Conservation (phyloP, 2,797 vertebrate genomes). For the Iguana delicatissima region DNA sequence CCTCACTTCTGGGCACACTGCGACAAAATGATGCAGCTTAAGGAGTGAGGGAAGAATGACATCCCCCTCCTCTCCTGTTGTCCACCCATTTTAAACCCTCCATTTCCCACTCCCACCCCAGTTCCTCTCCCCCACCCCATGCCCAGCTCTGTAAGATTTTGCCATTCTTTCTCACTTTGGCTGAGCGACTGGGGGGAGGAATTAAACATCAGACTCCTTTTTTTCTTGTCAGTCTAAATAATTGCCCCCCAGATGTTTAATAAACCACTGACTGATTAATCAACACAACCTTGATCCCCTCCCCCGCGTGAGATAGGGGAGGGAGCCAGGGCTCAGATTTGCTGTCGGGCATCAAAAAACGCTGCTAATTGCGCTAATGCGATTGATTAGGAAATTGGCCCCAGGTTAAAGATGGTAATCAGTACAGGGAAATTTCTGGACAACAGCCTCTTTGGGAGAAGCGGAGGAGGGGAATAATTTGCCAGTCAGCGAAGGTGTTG, state of each 20-base stretch:
- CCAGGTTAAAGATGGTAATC: conserved; percentile 30
- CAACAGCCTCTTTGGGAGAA: neutral
- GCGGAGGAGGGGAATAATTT: neutral
- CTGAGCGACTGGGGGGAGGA: neutral
- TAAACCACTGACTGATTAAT: conserved; percentile 37
- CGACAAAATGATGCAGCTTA: no score
- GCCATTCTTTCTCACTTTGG: neutral
- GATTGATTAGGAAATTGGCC: conserved; percentile 41
- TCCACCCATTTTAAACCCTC: neutral
- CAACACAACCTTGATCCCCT: conserved; percentile 34
- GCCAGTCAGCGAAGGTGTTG: neutral
- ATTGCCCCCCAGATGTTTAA: conserved; percentile 38
- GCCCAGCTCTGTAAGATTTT: neutral
- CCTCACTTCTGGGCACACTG: no score
- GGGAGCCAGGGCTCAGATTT: neutral
- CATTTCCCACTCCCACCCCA: no score
- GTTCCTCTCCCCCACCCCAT: neutral
- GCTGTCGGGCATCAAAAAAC: conserved; percentile 20
- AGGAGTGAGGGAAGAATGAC: no score
- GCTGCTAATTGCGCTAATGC: conserved; percentile 46
- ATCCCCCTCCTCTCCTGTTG: no score
- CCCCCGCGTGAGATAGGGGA: neutral
- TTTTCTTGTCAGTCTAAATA: conserved; percentile 27
- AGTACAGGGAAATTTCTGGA: conserved; percentile 5
- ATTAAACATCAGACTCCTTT: neutral